Base-by-base conservation (phyloP, 2,113 vertebrate genomes). In the Boulengeromyrus knoepffleri region DNA sequence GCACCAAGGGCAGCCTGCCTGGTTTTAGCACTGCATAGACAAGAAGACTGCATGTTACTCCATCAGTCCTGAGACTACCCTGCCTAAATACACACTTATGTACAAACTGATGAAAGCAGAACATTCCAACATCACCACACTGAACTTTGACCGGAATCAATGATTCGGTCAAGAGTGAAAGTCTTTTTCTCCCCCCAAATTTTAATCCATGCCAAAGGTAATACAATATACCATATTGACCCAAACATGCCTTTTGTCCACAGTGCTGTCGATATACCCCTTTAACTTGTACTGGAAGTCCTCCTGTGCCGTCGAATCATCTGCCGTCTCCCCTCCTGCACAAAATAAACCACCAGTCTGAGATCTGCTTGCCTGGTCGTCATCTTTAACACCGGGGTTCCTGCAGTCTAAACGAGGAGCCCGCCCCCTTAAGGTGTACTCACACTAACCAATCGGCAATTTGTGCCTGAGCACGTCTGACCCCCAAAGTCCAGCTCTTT, bases 271-370 rank as follows among this genome's bases (percentile, higher is more conserved):
- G 90, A 99, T 98, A 91, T 98, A 97, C 50, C 97, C 98, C 93
- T 98, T 99, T 93, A 99, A 91, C 92, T 98, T 99, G 93, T 97
- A 99, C 92, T 99, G 97, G 74, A 99, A 95, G 89, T 99, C 98
- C 95, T 99, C 99, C 93, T 97, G 97, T 93, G 97, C 97, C 45
- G 96, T 92, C 42, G 96, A 92, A 92, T 99, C 97, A 92, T 99
- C 98, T 90, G 96, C 96, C 90, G 96, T 93, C 92, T 99, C 99
- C 49, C 96, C 97, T 89, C 96, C 99, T 99, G 87, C 42, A 87
- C 85, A 84, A 84, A 3, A 45, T 2, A 36, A 70, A 36, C 52
- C 49, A 50, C 2, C 66, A 50, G 42, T 39, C 15, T 77, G 70
- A 74, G 4, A 31, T 13, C 2, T 36, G 27, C 10, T 15, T 36